Evolutionary conservation across 2,888 invertebrate genomes (phyloP).

Genomic region (Thecophora atra): DNA sequence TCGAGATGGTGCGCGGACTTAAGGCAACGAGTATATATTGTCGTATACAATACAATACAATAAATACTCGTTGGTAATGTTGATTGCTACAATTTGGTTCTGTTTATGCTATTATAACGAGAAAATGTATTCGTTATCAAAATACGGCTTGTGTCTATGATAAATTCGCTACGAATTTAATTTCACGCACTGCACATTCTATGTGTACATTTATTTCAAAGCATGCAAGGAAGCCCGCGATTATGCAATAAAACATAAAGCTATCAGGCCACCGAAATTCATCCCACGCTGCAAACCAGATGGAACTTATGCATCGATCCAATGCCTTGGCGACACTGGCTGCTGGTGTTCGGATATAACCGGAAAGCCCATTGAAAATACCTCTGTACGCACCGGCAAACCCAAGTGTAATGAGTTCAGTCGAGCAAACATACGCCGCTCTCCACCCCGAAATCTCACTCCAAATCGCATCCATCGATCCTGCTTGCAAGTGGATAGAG

Average conservation of each 20-base stretch:
- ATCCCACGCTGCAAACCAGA: slow-evolving; percentile 84
- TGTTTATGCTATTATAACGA: too few species aligned
- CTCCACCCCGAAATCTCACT: slow-evolving; percentile 69
- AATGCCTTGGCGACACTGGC: slow-evolving; percentile 81
- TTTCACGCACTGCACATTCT: too few species aligned
- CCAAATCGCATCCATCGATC: slow-evolving; percentile 63
- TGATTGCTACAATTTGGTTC: too few species aligned
- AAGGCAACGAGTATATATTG: too few species aligned
- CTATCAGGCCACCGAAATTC: slow-evolving; percentile 69
- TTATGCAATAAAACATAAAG: slow-evolving; percentile 66
- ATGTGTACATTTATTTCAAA: slow-evolving; percentile 45
- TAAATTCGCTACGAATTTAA: too few species aligned
- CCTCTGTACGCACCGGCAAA: slow-evolving; percentile 76
- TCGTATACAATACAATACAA: too few species aligned
- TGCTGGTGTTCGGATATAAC: slow-evolving; percentile 93
- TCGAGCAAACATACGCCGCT: slow-evolving; percentile 71
- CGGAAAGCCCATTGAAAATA: slow-evolving; percentile 84
- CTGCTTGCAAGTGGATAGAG: slow-evolving; percentile 80
- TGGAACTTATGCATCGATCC: slow-evolving; percentile 85
- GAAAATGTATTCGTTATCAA: too few species aligned
- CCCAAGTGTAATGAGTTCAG: slow-evolving; percentile 74
- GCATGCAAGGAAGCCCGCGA: slow-evolving; percentile 68
- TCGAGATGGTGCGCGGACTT: too few species aligned
- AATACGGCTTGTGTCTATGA: too few species aligned
- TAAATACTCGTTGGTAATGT: too few species aligned